A percentile compares a stretch with the other conserved stretches of the same genome.
These are phyloP conservation scores for Synanthedon andrenaeformis DNA, from an alignment of 2,888 invertebrate genomes.

Conservation along the genomic window DNA sequence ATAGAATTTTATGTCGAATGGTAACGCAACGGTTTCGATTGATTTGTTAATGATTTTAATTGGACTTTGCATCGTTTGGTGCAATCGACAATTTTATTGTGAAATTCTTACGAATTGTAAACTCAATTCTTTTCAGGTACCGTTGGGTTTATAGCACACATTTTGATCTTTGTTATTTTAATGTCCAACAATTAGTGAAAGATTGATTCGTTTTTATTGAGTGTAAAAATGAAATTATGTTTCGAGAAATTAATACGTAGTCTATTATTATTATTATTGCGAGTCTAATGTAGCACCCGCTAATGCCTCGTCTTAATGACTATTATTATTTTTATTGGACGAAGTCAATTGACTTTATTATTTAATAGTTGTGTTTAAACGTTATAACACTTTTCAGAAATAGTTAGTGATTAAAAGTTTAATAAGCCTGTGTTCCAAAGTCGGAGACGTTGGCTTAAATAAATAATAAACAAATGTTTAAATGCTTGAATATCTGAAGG, in stretches of 20 bases:
- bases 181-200: not conserved
- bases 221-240: conserved; percentile 4
- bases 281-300: conserved; percentile 37
- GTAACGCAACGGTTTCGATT: conserved; percentile 51
- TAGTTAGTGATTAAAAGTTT: too few relatives aligned
- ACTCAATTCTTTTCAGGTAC: conserved; percentile 11
- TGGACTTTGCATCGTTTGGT: conserved; percentile 24
- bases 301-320: conserved; percentile 41
- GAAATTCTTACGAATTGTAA: conserved; percentile 16
- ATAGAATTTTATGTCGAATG: conserved; percentile 56
- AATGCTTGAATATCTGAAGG: too few relatives aligned
- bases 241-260: conserved; percentile 19
- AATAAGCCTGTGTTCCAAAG: too few relatives aligned
- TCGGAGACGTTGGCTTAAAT: too few relatives aligned
- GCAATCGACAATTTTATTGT: conserved; percentile 9
- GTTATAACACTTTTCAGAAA: not conserved
- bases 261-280: conserved; percentile 23
- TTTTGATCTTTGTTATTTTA: conserved; percentile 5
- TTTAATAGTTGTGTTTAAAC: conserved; percentile 1
- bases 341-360: conserved; percentile 8
- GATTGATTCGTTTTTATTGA: conserved; percentile 3
- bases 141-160: conserved; percentile 14
- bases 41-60: conserved; percentile 52
- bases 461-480: too few relatives aligned
- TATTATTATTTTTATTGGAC: conserved; percentile 40